A percentile compares a stretch with the other conserved stretches of the same genome.
phyloP scores from a whole-genome alignment of 2,888 invertebrate species.

The Hirtodrosophila trivittata region DNA sequence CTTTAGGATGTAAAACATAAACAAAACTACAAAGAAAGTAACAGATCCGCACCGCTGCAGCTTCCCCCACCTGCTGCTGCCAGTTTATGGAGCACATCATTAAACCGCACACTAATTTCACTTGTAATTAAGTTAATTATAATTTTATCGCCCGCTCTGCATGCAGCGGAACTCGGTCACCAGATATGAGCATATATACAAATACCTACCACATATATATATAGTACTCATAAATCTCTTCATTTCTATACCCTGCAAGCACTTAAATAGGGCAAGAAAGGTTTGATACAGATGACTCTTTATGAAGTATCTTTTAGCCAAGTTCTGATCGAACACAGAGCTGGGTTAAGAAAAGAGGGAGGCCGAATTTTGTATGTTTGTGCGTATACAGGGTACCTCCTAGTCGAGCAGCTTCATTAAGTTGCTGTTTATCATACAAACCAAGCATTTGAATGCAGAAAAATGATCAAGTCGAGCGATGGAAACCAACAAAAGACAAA shows the following conservation, averaged over 20 bases:
- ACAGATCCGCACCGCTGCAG: neutral
- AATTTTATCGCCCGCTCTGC: conserved; percentile 65
- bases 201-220: conserved; percentile 18
- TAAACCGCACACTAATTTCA: conserved; percentile 71
- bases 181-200: conserved; percentile 14
- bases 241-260: conserved; percentile 7
- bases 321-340: no score
- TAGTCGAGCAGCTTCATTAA: conserved; percentile 14
- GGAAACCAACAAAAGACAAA: conserved; percentile 13
- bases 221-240: conserved; percentile 44
- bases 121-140: conserved; percentile 75
- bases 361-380: no score
- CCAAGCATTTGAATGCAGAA: conserved; percentile 52
- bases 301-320: no score
- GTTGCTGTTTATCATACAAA: conserved; percentile 19
- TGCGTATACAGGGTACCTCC: no score
- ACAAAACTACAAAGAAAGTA: conserved; percentile 51
- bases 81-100: conserved; percentile 48
- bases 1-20: conserved; percentile 12
- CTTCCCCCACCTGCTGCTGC: neutral
- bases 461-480: conserved; percentile 8
- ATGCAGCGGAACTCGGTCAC: conserved; percentile 58
- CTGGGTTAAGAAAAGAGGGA: no score
- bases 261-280: no score
- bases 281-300: no score